Evolutionary conservation across 2,797 vertebrate species (phyloP), one percentile per base, ranked within the genome.

Genomic region (Oryzias sinensis): DNA sequence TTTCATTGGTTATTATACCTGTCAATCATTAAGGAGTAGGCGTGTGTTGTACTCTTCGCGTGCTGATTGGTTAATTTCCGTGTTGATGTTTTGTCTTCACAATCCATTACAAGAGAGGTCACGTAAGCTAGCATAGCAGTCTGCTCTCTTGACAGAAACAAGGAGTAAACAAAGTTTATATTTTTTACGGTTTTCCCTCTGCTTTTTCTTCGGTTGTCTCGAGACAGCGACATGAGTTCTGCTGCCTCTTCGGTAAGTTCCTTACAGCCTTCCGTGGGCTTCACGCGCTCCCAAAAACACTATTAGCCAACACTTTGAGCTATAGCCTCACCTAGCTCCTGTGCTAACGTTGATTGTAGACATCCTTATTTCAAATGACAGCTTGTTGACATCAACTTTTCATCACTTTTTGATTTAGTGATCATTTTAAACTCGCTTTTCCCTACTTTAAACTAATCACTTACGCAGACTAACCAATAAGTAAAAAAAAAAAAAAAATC

Each of bases 301-400:
- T 20, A 8, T 57, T 61, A 75, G 72, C 71, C 4, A 6, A 58
- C 60, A 72, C 15, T 16, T 11, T 42, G 77, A 66, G 55, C 76
- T 24, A 46, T 59, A 79, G 72, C 70, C 6, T 59, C 24, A 53
- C 70, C 59, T 85, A 79, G 80, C 72, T 33, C 13, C 13, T 13
- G 40, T 65, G 87, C 88, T 89, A 86, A 75, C 72, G 45, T 6
- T 52, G 73, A 76, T 79, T 85, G 74, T 80, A 84, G 68, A 83
- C 71, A 77, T 20, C 13, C 29, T 6, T 46, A 56, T 43, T 43
- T 5, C 33, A 27, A 42, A 58, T 0, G 33, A 65, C 58, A 65
- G 44, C 48, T 0, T 2, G 8, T 1, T 4, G 27, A 25, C 24
- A 37, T 43, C 47, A 65, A 62, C 68, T 45, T 4, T 3, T 2